phyloP scores from a whole-genome alignment of 2,797 vertebrate species.

The Dicrostonyx torquatus region DNA sequence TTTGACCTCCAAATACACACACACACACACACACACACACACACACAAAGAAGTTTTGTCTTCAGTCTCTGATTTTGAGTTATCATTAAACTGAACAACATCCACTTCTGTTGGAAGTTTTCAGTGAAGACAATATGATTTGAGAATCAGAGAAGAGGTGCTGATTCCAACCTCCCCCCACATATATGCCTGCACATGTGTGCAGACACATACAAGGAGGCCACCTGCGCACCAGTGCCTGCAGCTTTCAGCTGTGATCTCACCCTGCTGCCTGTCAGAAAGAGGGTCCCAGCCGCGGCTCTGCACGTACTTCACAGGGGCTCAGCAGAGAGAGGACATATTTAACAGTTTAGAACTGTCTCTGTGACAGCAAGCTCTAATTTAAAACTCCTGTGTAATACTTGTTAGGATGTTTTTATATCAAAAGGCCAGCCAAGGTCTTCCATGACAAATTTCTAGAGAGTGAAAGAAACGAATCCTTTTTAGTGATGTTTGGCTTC shows the following conservation, averaged over 20 bases:
- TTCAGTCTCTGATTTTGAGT: not conserved
- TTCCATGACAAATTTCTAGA: conserved; percentile 88
- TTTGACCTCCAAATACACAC: not conserved
- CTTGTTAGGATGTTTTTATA: conserved; percentile 90
- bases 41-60: not conserved
- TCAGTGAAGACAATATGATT: not conserved
- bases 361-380: conserved; percentile 88
- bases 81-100: not conserved
- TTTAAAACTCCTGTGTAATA: conserved; percentile 89
- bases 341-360: conserved; percentile 89
- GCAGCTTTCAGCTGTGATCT: conserved; percentile 50
- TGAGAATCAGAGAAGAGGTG: not conserved
- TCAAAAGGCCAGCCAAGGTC: conserved; percentile 90
- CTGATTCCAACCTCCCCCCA: not conserved
- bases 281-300: not conserved
- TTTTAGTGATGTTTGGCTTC: conserved; percentile 87
- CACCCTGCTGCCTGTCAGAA: conserved; percentile 76
- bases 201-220: accelerated
- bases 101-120: not conserved
- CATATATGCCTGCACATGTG: no score
- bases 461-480: conserved; percentile 88
- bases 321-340: conserved; percentile 83
- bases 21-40: not conserved
- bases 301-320: conserved; percentile 80
- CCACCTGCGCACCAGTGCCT: conserved; percentile 11